Base-by-base conservation (phyloP, 37 sponge, comb jelly and placozoan genomes). In the Bolinopsis microptera region DNA sequence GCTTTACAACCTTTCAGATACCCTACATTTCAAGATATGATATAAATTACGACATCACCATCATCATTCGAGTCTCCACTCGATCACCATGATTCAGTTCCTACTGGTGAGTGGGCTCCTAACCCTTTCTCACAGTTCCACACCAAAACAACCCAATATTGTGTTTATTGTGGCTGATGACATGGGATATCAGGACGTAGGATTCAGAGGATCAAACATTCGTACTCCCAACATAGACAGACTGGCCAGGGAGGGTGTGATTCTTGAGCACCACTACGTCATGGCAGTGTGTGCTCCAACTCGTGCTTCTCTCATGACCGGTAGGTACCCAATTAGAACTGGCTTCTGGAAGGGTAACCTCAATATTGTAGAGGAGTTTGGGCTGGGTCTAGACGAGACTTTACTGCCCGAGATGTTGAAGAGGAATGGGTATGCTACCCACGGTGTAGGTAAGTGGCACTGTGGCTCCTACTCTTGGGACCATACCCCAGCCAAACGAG, bases 331-430 rank as follows among this genome's bases (percentile, higher is more conserved):
- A 8, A 80, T 80, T 22, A 80, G 83, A 38, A 80, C 18, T 31
- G 83, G 83, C 22, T 80, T 80, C 38, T 80, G 83, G 83, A 80
- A 80, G 36, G 83, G 83, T 5, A 80, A 80, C 38, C 32, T 80
- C 16, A 1, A 35, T 1, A 35, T 38, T 1, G 36, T 27, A 3
- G 36, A 2, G 3, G 38, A 80, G 23, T 80, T 35, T 35, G 83
- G 83, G 38, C 38, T 80, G 35, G 5, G 38, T 18, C 38, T 36
- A 23, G 35, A 35, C 38, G 83, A 80, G 27, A 80, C 83, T 31
- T 3, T 23, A 27, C 32, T 80, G 38, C 23, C 83, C 8, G 83
- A 80, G 38, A 80, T 80, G 83, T 31, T 80, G 0, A 80, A 35
- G 38, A 35, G 38, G 83, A 36, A 80, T 23, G 83, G 83, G 5